Conservation (phyloP, 2,888 invertebrate genomes). For the Dione vanillae region DNA sequence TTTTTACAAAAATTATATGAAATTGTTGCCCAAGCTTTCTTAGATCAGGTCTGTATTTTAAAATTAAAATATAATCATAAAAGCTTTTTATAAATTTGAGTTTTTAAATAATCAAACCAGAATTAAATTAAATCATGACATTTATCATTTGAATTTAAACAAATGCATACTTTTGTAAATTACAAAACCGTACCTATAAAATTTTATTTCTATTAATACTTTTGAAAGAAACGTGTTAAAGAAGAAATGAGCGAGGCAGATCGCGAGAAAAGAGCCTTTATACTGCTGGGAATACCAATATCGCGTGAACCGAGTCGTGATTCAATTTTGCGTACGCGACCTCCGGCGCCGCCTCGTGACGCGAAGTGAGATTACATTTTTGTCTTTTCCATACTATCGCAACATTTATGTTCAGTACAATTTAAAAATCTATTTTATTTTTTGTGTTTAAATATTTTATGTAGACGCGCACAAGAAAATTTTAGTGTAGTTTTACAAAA, state of each 20-base stretch:
- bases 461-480: not conserved
- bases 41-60: constrained; percentile 66
- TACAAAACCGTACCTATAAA: not conserved
- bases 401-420: not conserved
- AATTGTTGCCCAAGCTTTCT: constrained; percentile 68
- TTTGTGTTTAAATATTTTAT: not conserved
- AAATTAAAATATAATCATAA: not conserved
- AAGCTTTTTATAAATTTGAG: not conserved
- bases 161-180: not conserved
- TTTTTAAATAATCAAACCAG: constrained; percentile 1
- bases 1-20: constrained; percentile 67
- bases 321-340: constrained; percentile 70
- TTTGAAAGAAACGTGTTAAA: constrained; percentile 59
- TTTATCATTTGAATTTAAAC: not conserved
- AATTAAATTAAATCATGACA: too few species aligned
- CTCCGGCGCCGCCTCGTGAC: constrained; percentile 70
- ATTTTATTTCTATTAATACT: not conserved
- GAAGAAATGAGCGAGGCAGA: constrained; percentile 70
- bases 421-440: not conserved
- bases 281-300: constrained; percentile 71
- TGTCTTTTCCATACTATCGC: constrained; percentile 18
- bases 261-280: constrained; percentile 73
- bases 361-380: constrained; percentile 59
- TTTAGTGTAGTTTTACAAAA: too few species aligned
- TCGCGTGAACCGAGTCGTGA: constrained; percentile 76